phyloP scores from a whole-genome alignment of 1,140 invertebrate genomes.

The Brachystomella parvula region DNA sequence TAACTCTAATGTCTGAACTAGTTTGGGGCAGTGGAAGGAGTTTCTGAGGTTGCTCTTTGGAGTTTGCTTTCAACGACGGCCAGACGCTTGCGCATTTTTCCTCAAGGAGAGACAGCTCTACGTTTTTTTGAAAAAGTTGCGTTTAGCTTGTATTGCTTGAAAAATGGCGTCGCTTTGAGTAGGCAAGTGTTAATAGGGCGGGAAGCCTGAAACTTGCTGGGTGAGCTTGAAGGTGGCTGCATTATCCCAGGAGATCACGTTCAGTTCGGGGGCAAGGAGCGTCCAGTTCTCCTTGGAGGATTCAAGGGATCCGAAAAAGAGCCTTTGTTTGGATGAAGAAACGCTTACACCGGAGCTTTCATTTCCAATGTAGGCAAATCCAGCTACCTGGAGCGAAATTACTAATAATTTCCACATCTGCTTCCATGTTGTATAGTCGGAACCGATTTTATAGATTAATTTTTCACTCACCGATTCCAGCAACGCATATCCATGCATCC shows the following conservation, averaged over 20 bases:
- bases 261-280: slow-evolving; percentile 16
- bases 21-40: neutral
- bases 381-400: slow-evolving; percentile 13
- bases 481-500: slow-evolving; percentile 19
- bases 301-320: slow-evolving; percentile 22
- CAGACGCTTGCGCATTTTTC: neutral
- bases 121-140: neutral
- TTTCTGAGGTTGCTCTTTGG: neutral
- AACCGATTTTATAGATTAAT: neutral
- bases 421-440: neutral
- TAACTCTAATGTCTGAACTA: neutral
- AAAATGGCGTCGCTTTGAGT: neutral
- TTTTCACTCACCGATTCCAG: slow-evolving; percentile 2
- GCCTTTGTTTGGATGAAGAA: slow-evolving; percentile 15
- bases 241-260: slow-evolving; percentile 23
- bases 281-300: slow-evolving; percentile 4
- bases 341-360: slow-evolving; percentile 10
- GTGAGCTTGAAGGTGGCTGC: neutral
- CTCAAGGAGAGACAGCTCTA: neutral
- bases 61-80: no score
- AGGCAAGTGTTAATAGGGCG: neutral
- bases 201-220: neutral
- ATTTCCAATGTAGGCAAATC: slow-evolving; percentile 22
- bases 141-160: slow-evolving; percentile 4
- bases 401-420: no score